Evolutionary conservation across 1,140 invertebrate genomes (phyloP).

Genomic region (Macrotrachela quadricornifera): DNA sequence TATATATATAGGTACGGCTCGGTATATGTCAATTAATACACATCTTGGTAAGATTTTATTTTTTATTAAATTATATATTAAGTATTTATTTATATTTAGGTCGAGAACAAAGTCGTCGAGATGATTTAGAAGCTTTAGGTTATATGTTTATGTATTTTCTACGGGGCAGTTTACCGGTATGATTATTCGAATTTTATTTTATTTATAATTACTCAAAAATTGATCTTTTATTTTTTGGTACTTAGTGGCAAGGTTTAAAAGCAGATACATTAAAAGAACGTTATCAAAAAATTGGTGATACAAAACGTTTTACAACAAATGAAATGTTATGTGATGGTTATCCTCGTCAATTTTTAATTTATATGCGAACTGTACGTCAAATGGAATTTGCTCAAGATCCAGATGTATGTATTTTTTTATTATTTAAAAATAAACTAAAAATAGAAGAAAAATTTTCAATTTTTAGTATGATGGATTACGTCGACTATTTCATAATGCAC

Average conservation of each 20-base stretch:
- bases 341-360: slow-evolving; percentile 8
- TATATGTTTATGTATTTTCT: slow-evolving; percentile 99
- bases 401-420: background rate
- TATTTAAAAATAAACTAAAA: no score
- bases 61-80: background rate
- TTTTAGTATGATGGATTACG: no score
- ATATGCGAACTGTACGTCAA: slow-evolving; percentile 1
- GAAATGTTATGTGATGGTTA: slow-evolving; percentile 9
- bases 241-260: slow-evolving; percentile 10
- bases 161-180: slow-evolving; percentile 65
- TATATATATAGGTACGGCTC: background rate
- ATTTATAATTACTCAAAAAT: background rate
- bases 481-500: no score
- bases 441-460: no score
- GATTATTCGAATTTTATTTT: background rate
- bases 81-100: no score
- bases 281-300: slow-evolving; percentile 10
- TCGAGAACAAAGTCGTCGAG: slow-evolving; percentile 84
- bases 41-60: slow-evolving; percentile 1
- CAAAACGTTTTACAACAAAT: slow-evolving; percentile 1
- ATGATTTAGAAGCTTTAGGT: slow-evolving; percentile 93
- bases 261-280: slow-evolving; percentile 5
- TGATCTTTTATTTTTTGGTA: slow-evolving; percentile 7
- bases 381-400: slow-evolving; percentile 10
- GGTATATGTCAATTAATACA: slow-evolving; percentile 7